Conservation (phyloP, 2,888 invertebrate species). For the Amphipoea lucens region DNA sequence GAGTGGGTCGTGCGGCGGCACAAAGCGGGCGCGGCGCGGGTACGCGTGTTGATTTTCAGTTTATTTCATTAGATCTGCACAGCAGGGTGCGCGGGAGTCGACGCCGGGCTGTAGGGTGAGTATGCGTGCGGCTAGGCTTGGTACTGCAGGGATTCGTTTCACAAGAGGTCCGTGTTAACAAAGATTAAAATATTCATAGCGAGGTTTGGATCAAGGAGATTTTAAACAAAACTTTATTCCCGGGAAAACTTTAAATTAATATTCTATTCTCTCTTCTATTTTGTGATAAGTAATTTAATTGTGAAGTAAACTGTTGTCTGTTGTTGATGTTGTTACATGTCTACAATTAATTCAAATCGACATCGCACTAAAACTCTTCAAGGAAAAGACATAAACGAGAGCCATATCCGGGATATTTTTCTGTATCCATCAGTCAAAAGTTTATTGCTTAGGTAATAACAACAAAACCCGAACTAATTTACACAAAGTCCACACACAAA, state of each 20-base stretch:
- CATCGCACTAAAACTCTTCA: background rate
- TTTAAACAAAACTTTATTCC: background rate
- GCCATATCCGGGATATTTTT: background rate
- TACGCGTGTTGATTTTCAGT: conserved; percentile 90
- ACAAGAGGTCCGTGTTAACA: background rate
- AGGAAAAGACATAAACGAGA: conserved; percentile 18
- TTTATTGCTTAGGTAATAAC: background rate
- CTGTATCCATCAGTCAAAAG: background rate
- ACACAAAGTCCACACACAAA: conserved; percentile 38
- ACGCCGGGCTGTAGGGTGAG: conserved; percentile 75
- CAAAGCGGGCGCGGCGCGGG: conserved; percentile 74
- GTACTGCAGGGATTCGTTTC: background rate
- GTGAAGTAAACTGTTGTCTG: background rate
- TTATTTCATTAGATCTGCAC: conserved; percentile 90
- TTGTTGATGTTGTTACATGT: too few relatives aligned
- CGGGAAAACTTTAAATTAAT: background rate
- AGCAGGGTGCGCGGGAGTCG: conserved; percentile 84
- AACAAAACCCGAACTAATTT: background rate
- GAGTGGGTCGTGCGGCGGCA: conserved; percentile 74
- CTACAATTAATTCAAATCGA: background rate
- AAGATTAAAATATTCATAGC: background rate
- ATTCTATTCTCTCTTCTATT: background rate
- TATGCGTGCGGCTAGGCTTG: conserved; percentile 38
- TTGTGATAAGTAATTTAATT: background rate
- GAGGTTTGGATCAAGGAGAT: background rate